These are phyloP conservation scores for Suillia variegata DNA, from an alignment of 2,888 invertebrate genomes.

Conservation along the genomic window DNA sequence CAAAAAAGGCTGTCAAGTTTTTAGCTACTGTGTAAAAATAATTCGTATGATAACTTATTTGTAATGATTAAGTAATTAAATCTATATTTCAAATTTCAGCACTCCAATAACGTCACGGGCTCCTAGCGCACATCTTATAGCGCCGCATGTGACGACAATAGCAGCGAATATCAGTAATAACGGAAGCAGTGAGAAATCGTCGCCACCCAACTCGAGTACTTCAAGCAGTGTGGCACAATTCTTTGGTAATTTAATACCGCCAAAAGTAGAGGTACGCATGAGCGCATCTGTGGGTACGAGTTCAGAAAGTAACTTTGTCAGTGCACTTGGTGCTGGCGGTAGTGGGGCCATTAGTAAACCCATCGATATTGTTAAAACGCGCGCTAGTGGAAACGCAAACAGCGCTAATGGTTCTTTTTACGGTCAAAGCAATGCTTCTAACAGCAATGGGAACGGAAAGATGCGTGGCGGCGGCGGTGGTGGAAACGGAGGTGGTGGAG, in stretches of 20 bases:
- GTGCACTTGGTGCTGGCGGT: conserved; percentile 22
- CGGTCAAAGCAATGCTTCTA: conserved; percentile 18
- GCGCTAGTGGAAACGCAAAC: conserved; percentile 26
- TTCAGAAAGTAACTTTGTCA: neutral
- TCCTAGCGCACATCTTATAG: too few relatives aligned
- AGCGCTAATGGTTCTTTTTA: conserved; percentile 26
- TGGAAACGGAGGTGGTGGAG: conserved; percentile 26
- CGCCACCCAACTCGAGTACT: conserved; percentile 38
- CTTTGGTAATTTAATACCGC: conserved; percentile 59
- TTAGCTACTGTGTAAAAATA: too few relatives aligned
- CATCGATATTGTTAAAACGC: conserved; percentile 50
- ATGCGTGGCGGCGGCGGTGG: conserved; percentile 26
- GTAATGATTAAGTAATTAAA: neutral
- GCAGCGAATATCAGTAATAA: conserved; percentile 23
- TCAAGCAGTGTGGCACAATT: conserved; percentile 53
- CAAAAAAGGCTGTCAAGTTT: too few relatives aligned
- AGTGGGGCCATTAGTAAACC: conserved; percentile 42
- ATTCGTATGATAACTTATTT: too few relatives aligned
- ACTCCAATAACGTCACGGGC: conserved; percentile 43
- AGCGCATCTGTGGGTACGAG: conserved; percentile 26
- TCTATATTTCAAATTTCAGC: conserved; percentile 28
- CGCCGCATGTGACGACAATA: conserved; percentile 18
- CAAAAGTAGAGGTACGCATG: conserved; percentile 57
- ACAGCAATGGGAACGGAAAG: conserved; percentile 8
- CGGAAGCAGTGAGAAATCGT: conserved; percentile 25